Percentiles rank a stretch among this genome's conserved stretches.
Conservation (phyloP, 2,797 vertebrate genomes). For the Fringilla coelebs region DNA sequence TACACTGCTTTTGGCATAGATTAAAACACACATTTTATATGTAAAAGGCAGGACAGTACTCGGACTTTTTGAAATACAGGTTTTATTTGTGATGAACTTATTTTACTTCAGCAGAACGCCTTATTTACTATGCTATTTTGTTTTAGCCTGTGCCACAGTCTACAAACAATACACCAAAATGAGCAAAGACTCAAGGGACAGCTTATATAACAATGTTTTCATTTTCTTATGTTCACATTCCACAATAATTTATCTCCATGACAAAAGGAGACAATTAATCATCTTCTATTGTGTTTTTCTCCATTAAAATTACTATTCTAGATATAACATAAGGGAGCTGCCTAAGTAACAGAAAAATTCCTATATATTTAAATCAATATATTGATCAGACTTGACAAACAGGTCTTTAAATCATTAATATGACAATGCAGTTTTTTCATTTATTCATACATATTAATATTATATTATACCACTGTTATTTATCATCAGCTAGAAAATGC, state of each 20-base stretch:
- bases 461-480: constrained; percentile 40
- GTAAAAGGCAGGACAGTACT: constrained; percentile 27
- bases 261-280: constrained; percentile 74
- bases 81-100: constrained; percentile 57
- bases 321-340: constrained; percentile 68
- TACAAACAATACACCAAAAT: constrained; percentile 63
- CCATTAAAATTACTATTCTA: constrained; percentile 67
- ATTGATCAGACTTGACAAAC: constrained; percentile 57
- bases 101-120: constrained; percentile 53
- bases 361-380: constrained; percentile 64
- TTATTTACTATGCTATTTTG: constrained; percentile 67
- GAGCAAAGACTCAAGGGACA: constrained; percentile 65
- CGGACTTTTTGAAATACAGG: constrained; percentile 47
- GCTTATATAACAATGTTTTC: constrained; percentile 64
- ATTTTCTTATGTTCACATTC: constrained; percentile 53
- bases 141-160: constrained; percentile 34
- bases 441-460: constrained; percentile 56
- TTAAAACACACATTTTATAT: constrained; percentile 72
- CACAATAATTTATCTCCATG: constrained; percentile 72
- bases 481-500: constrained; percentile 10
- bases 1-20: constrained; percentile 64
- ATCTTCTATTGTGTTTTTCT: constrained; percentile 66
- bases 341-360: constrained; percentile 51
- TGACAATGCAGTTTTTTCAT: constrained; percentile 57
- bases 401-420: constrained; percentile 54